These are phyloP conservation scores for Tetheella fluctuosa DNA, from an alignment of 2,888 invertebrate genomes.

Conservation along the genomic window DNA sequence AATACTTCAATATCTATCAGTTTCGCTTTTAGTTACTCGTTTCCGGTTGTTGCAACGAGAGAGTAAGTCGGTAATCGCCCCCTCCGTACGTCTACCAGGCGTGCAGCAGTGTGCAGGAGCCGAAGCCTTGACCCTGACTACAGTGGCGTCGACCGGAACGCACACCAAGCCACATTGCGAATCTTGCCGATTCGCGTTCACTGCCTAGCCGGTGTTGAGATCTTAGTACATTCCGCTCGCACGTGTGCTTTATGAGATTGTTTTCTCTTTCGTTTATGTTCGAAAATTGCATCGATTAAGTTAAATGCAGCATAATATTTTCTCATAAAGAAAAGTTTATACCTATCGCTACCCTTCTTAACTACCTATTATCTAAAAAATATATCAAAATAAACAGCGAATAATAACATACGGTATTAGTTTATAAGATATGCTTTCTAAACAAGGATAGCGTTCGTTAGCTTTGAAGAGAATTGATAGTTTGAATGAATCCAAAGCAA, in stretches of 20 bases:
- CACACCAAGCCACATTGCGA: constrained; percentile 74
- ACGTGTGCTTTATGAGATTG: constrained; percentile 68
- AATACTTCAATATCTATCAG: constrained; percentile 55
- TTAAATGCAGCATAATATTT: constrained; percentile 25
- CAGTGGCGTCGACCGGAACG: constrained; percentile 84
- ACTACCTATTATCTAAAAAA: not conserved
- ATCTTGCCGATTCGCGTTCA: constrained; percentile 73
- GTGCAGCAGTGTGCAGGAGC: constrained; percentile 73
- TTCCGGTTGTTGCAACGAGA: constrained; percentile 61
- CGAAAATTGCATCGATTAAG: constrained; percentile 54
- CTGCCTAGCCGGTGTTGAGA: constrained; percentile 66
- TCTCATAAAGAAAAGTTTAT: too few relatives aligned
- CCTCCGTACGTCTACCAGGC: constrained; percentile 64
- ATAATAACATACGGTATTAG: not conserved
- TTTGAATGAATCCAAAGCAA: constrained; percentile 10
- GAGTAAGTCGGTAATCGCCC: constrained; percentile 51
- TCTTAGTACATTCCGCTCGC: constrained; percentile 75
- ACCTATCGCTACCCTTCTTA: too few relatives aligned
- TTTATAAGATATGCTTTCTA: constrained; percentile 3
- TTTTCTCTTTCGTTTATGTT: constrained; percentile 66
- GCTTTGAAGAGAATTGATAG: not conserved
- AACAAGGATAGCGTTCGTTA: not conserved
- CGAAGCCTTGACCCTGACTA: constrained; percentile 83
- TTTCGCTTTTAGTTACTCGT: constrained; percentile 73
- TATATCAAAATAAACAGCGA: not conserved